Percentiles rank a stretch among this genome's conserved stretches.
Evolutionary conservation across 2,888 invertebrate genomes (phyloP).

Genomic region (Mesorhabditis sp.): DNA sequence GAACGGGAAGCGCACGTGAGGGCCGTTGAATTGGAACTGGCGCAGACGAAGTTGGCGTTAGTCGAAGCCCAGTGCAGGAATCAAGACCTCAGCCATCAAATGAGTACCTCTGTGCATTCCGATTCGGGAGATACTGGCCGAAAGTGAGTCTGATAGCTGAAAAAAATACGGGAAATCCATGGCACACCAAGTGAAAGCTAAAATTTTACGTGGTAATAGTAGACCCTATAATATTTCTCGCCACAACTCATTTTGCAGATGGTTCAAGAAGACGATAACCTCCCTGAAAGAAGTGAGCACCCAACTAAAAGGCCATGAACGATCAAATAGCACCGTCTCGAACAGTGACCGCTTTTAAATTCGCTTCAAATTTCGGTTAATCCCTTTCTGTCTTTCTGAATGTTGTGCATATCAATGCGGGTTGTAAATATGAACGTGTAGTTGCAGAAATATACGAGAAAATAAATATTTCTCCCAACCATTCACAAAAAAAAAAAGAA

Average conservation of each 20-base stretch:
- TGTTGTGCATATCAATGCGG: not conserved
- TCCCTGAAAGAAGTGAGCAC: constrained; percentile 62
- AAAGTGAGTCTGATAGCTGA: not conserved
- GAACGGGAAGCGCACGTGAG: constrained; percentile 57
- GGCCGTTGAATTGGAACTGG: constrained; percentile 81
- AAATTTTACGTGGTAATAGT: not conserved
- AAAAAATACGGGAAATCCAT: not conserved
- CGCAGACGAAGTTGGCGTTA: constrained; percentile 90
- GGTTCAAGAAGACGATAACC: constrained; percentile 86
- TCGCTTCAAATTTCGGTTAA: not conserved
- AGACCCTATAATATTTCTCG: not conserved
- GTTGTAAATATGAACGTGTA: not conserved
- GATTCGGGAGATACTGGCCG: not conserved
- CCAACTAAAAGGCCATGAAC: constrained; percentile 45
- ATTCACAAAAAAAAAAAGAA: not conserved
- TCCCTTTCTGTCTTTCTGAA: not conserved
- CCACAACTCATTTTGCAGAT: constrained; percentile 58
- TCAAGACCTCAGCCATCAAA: constrained; percentile 72
- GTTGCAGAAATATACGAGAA: not conserved
- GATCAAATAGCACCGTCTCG: constrained; percentile 35
- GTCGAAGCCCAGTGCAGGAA: constrained; percentile 69
- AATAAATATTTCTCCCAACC: constrained; percentile 5
- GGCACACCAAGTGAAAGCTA: not conserved
- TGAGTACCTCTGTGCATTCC: constrained; percentile 14
- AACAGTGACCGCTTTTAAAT: constrained; percentile 6